Evolutionary conservation across 2,888 invertebrate species (phyloP).

Genomic region (Parascotia fuliginaria): DNA sequence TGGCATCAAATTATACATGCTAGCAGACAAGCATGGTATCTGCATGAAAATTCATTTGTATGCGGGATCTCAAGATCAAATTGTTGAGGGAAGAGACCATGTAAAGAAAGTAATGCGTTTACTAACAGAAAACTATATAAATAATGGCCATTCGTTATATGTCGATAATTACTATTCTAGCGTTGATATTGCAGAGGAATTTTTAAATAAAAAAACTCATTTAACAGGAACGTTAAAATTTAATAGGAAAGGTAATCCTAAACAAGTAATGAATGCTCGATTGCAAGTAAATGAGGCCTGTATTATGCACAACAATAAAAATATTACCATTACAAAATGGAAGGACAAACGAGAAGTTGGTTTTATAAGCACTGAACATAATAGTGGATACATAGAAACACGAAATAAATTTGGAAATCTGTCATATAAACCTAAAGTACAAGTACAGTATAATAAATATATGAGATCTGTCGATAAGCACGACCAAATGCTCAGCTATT

Average conservation of each 20-base stretch:
- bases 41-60: too few relatives aligned
- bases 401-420: conserved; percentile 22
- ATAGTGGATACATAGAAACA: conserved; percentile 23
- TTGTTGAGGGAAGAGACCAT: conserved; percentile 23
- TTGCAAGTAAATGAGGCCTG: not conserved
- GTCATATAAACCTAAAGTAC: conserved; percentile 22
- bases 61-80: conserved; percentile 6
- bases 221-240: conserved; percentile 47
- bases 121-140: conserved; percentile 20
- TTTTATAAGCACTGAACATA: conserved; percentile 44
- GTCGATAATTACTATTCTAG: conserved; percentile 43
- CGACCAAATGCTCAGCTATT: conserved; percentile 23
- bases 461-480: conserved; percentile 23
- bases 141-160: conserved; percentile 33
- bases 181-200: conserved; percentile 23
- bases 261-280: conserved; percentile 8
- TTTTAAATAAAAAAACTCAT: conserved; percentile 30
- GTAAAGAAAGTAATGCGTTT: conserved; percentile 37
- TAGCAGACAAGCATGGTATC: too few relatives aligned
- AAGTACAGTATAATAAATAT: conserved; percentile 24
- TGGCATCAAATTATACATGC: conserved; percentile 26
- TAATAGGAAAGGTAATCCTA: conserved; percentile 14
- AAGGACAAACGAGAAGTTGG: conserved; percentile 47
- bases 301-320: conserved; percentile 28
- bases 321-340: conserved; percentile 50